Evolutionary conservation across 2,797 vertebrate genomes (phyloP), one percentile per base, ranked within the genome.

Genomic region (Sebastes cheni): DNA sequence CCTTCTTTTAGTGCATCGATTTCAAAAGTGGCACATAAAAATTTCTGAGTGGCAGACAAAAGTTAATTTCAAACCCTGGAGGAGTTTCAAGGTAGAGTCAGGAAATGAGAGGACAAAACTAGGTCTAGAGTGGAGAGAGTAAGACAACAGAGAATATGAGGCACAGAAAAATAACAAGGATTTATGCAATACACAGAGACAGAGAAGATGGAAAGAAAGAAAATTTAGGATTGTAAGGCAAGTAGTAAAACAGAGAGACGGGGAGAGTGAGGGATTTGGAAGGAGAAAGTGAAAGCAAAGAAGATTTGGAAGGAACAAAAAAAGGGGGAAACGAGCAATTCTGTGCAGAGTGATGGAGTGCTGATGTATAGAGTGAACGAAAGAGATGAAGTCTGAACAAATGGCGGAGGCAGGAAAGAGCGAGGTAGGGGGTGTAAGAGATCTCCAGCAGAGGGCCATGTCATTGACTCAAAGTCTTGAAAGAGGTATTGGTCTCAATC

Each of bases 391-490:
- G 68, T 73, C 70, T 74, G 46, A 75, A 75, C 75, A 82, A 76
- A 66, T 74, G 4, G 22, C 71, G 60, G 58, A 77, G 73, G 73
- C 67, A 76, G 75, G 52, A 20, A 81, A 30, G 46, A 79, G 72
- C 62, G 60, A 84, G 36, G 68, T 27, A 36, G 76, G 46, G 50
- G 34, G 60, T 77, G 52, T 59, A 56, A 79, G 61, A 78, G 59
- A 74, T 88, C 60, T 80, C 30, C 77, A 82, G 68, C 78, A 77
- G 77, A 79, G 72, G 56, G 59, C 65, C 75, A n/a, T 79, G 73
- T 64, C 74, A 79, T 74, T 71, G 56, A 83, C 72, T 85, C 66
- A 54, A 42, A 80, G 39, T 76, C 54, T 11, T 85, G 27, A 80
- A 80, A 79, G 50, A 67, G 16, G 29, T 60, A 67, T 62, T 70